Conservation (phyloP, 2,797 vertebrate species). For the Hoplostethus mediterraneus region DNA sequence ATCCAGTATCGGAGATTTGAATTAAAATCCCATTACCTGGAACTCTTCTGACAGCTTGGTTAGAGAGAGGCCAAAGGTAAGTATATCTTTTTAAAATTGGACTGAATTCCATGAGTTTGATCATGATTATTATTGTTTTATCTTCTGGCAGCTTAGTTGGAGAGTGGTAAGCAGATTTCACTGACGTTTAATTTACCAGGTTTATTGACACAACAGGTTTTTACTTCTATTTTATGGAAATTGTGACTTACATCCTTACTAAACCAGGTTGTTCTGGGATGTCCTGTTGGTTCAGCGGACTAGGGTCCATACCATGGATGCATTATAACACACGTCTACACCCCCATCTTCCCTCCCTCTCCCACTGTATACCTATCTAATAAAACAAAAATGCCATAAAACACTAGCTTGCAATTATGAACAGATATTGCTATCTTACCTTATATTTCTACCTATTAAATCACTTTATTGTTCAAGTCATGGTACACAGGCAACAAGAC, state of each 20-base stretch:
- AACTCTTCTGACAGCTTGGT: conserved; percentile 90
- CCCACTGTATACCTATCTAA: neutral
- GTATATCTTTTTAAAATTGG: conserved; percentile 53
- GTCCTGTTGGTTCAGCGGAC: neutral
- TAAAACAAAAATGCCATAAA: conserved; percentile 34
- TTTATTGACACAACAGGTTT: neutral
- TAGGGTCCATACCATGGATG: conserved; percentile 56
- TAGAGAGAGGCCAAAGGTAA: conserved; percentile 86
- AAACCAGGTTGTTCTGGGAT: conserved; percentile 1
- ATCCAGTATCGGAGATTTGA: conserved; percentile 86
- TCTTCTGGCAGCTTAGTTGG: conserved; percentile 57
- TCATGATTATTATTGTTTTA: conserved; percentile 47
- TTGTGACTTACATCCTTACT: neutral
- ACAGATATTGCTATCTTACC: conserved; percentile 42
- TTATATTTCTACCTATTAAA: conserved; percentile 26
- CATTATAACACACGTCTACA: conserved; percentile 39
- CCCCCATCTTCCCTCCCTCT: conserved; percentile 15
- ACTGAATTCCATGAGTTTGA: conserved; percentile 39
- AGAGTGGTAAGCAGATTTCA: conserved; percentile 37
- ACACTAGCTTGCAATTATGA: conserved; percentile 7
- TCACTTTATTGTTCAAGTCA: conserved; percentile 45
- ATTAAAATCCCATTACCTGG: conserved; percentile 85
- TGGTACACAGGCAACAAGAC: conserved; percentile 43
- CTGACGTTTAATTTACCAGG: neutral
- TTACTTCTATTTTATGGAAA: neutral